Percentiles rank a stretch among this genome's conserved stretches.
phyloP scores from a whole-genome alignment of 2,888 invertebrate genomes.

The Coremacera marginata region DNA sequence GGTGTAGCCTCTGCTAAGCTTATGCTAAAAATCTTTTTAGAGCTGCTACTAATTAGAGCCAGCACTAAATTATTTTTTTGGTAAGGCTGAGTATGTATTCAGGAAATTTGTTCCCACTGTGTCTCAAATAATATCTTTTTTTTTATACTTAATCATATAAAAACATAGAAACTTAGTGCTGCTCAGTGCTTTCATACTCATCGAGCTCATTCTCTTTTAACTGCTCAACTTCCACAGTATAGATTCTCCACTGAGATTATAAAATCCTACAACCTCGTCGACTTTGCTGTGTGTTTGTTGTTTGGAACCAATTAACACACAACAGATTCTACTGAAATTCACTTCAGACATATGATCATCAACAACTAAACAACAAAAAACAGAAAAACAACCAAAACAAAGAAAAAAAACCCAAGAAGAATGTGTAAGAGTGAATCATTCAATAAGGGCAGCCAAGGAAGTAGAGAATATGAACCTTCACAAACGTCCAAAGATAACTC shows the following conservation, averaged over 20 bases:
- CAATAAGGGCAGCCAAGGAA: neutral
- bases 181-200: too few species aligned
- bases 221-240: too few species aligned
- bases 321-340: constrained; percentile 20
- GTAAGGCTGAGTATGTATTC: too few species aligned
- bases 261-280: neutral
- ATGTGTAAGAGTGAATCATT: neutral
- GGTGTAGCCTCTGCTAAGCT: too few species aligned
- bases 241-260: neutral
- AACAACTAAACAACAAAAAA: constrained; percentile 50
- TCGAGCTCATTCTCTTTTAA: too few species aligned
- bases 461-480: neutral
- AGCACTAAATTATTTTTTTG: too few species aligned
- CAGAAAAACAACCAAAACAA: constrained; percentile 40
- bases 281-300: neutral
- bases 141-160: too few species aligned
- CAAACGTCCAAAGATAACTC: constrained; percentile 4
- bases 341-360: constrained; percentile 28
- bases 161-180: too few species aligned
- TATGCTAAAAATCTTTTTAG: too few species aligned
- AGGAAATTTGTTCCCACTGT: neutral
- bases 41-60: too few species aligned
- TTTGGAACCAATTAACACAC: constrained; percentile 17
- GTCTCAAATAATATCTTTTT: neutral
- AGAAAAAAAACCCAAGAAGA: neutral